Conservation (phyloP, 2,113 vertebrate species). For the Haplotaxodon microlepis region DNA sequence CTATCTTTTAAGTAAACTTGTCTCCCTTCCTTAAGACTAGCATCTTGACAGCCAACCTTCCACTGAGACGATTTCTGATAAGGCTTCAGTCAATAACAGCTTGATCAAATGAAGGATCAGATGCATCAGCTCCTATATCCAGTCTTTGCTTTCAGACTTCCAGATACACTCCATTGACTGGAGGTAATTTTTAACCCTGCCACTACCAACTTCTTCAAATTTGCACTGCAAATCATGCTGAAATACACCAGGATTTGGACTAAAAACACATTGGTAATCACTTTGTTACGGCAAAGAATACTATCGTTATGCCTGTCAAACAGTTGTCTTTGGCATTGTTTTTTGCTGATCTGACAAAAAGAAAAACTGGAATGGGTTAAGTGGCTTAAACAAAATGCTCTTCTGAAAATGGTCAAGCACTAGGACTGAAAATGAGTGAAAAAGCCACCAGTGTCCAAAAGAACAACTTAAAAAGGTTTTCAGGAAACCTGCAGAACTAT, state of each 20-base stretch:
- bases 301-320: not conserved
- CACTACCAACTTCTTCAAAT: not conserved
- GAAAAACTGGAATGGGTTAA: not conserved
- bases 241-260: not conserved
- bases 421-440: not conserved
- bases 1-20: not conserved
- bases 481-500: not conserved
- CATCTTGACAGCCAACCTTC: not conserved
- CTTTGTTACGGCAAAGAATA: rapidly evolving
- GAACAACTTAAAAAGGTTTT: not conserved
- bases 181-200: rapidly evolving
- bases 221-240: not conserved
- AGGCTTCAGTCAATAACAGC: not conserved
- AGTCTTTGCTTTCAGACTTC: not conserved
- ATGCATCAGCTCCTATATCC: not conserved
- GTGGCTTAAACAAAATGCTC: not conserved
- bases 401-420: not conserved
- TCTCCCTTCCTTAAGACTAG: not conserved
- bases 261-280: not conserved
- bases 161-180: not conserved
- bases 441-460: not conserved
- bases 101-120: not conserved
- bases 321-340: not conserved
- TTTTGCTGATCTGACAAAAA: not conserved
- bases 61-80: rapidly evolving